Conservation (phyloP, 2,888 invertebrate species). For the Cosmorhoe ocellata region DNA sequence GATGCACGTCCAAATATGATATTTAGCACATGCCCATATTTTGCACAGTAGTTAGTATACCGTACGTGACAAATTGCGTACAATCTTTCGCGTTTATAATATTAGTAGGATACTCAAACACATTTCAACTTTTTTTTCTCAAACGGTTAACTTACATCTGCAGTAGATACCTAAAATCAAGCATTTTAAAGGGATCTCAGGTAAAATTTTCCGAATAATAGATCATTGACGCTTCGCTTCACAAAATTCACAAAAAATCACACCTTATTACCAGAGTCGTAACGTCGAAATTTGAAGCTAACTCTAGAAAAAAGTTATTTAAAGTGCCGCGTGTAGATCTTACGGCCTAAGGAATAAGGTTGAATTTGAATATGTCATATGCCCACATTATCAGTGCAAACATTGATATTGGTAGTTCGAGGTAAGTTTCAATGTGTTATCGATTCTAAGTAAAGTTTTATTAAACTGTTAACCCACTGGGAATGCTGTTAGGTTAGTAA, state of each 20-base stretch:
- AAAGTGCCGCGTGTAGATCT: not conserved
- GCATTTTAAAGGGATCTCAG: conserved; percentile 6
- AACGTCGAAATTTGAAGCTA: conserved; percentile 2
- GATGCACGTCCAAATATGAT: too few species aligned
- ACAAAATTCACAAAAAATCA: not conserved
- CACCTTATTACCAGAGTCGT: not conserved
- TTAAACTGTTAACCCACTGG: not conserved
- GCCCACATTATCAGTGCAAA: conserved; percentile 12
- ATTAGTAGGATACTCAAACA: not conserved
- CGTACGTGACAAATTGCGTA: too few species aligned
- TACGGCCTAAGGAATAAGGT: conserved; percentile 3
- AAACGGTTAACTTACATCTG: conserved; percentile 1
- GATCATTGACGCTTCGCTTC: not conserved
- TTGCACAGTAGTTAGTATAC: too few species aligned
- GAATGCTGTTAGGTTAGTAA: not conserved
- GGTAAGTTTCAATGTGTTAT: conserved; percentile 11
- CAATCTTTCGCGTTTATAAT: too few species aligned
- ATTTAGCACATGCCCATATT: too few species aligned
- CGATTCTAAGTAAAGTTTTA: conserved; percentile 15
- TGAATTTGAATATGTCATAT: not conserved
- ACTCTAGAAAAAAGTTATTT: not conserved
- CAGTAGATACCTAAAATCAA: not conserved
- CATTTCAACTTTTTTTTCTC: not conserved
- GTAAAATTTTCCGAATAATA: conserved; percentile 5
- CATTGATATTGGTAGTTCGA: conserved; percentile 8